A percentile compares a stretch with the other conserved stretches of the same genome.
phyloP scores from a whole-genome alignment of 2,113 vertebrate species.

The Sylvilagus bachmani region DNA sequence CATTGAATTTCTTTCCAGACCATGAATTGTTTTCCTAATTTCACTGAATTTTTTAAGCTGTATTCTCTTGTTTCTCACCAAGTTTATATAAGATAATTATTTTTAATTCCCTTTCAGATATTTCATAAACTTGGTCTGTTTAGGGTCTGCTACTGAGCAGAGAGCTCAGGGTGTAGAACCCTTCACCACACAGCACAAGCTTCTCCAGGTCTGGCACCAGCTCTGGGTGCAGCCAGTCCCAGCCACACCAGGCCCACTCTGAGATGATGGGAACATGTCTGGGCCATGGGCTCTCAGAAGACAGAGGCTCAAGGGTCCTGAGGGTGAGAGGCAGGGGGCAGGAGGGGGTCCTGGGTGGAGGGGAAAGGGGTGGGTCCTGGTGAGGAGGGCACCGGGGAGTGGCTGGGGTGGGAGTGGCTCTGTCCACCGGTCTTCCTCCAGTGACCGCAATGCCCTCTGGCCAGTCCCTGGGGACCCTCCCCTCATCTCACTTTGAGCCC shows the following conservation, averaged over 20 bases:
- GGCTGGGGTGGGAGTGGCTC: too few species aligned
- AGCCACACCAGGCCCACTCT: background rate
- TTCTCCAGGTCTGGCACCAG: fast-evolving
- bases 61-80: background rate
- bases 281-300: fast-evolving
- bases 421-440: background rate
- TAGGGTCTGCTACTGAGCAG: background rate
- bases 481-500: background rate
- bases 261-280: fast-evolving
- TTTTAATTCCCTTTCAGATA: background rate
- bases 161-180: background rate
- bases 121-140: background rate
- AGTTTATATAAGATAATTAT: background rate
- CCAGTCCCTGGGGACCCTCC: too few species aligned
- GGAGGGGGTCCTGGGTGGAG: too few species aligned
- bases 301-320: background rate
- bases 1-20: background rate
- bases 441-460: too few species aligned
- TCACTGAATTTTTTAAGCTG: too few species aligned
- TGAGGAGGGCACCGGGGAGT: too few species aligned
- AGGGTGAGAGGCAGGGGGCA: background rate
- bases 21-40: background rate
- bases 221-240: fast-evolving
- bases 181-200: too few species aligned
- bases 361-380: background rate